Conservation (phyloP, 2,888 invertebrate species). For the Harpagoxenus sublaevis region DNA sequence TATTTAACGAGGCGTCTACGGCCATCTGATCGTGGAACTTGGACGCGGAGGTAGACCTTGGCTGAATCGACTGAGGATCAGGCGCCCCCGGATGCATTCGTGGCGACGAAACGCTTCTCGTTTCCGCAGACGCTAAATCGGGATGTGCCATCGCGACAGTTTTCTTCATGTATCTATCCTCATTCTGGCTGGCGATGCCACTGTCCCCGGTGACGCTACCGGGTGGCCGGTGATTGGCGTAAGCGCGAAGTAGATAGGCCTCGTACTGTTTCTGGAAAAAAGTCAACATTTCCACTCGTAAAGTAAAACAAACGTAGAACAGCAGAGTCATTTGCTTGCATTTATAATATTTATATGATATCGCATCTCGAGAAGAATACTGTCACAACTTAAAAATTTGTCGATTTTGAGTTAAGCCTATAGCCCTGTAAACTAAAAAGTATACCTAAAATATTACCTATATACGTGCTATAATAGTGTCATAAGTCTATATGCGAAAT, state of each 20-base stretch:
- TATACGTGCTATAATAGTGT: too few relatives aligned
- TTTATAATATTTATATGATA: background rate
- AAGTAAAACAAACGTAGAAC: background rate
- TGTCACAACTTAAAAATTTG: too few relatives aligned
- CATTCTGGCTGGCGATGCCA: constrained; percentile 78
- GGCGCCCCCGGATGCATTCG: background rate
- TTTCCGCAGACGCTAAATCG: constrained; percentile 38
- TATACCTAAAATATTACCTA: too few relatives aligned
- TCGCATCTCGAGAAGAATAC: too few relatives aligned
- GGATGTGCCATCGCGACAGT: background rate
- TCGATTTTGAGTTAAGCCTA: too few relatives aligned
- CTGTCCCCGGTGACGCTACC: constrained; percentile 78
- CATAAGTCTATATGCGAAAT: too few relatives aligned
- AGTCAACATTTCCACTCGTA: constrained; percentile 23
- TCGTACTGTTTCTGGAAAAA: constrained; percentile 83
- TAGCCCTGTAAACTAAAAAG: too few relatives aligned
- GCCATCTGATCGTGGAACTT: constrained; percentile 14
- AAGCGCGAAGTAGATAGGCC: constrained; percentile 73
- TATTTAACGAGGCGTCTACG: background rate
- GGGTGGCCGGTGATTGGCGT: constrained; percentile 69
- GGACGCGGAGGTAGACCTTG: background rate
- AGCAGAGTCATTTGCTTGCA: background rate
- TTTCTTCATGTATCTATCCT: constrained; percentile 56
- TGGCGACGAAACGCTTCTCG: constrained; percentile 14
- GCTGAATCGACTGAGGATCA: constrained; percentile 11